phyloP scores from a whole-genome alignment of 1,140 invertebrate genomes.

The Pectinophora gossypiella region DNA sequence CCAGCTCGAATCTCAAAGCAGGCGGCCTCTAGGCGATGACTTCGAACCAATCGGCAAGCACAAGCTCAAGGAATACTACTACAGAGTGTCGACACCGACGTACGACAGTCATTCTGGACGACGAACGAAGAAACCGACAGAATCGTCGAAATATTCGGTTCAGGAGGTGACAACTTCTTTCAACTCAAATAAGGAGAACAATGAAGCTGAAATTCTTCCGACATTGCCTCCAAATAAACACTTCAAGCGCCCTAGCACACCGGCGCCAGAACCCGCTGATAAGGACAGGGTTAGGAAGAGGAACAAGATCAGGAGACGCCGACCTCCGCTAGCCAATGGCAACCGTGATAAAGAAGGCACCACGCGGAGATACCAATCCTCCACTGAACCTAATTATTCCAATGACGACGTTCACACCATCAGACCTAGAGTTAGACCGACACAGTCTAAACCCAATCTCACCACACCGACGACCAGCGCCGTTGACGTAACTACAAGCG shows the following conservation, averaged over 20 bases:
- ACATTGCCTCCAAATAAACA: conserved; percentile 67
- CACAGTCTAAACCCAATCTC: conserved; percentile 40
- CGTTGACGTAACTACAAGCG: conserved; percentile 64
- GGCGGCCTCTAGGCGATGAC: conserved; percentile 56
- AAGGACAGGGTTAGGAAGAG: conserved; percentile 61
- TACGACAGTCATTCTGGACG: conserved; percentile 38
- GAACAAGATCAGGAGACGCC: conserved; percentile 64
- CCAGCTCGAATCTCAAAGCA: conserved; percentile 59
- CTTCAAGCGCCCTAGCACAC: conserved; percentile 57
- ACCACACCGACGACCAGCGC: conserved; percentile 62
- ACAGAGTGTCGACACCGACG: conserved; percentile 57
- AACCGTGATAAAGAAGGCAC: conserved; percentile 41
- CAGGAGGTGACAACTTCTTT: conserved; percentile 30
- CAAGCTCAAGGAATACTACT: conserved; percentile 67
- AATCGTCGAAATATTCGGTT: conserved; percentile 29
- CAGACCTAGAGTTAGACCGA: conserved; percentile 49
- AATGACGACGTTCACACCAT: conserved; percentile 56
- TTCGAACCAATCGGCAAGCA: conserved; percentile 61
- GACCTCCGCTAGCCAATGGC: conserved; percentile 41
- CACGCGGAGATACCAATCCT: conserved; percentile 31
- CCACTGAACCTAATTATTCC: conserved; percentile 35
- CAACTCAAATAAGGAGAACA: conserved; percentile 31
- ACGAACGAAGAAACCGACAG: conserved; percentile 60
- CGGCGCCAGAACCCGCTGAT: conserved; percentile 33
- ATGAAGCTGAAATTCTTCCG: conserved; percentile 50